Evolutionary conservation across 2,888 invertebrate species (phyloP).

Genomic region (Xanthostigma xanthostigma): DNA sequence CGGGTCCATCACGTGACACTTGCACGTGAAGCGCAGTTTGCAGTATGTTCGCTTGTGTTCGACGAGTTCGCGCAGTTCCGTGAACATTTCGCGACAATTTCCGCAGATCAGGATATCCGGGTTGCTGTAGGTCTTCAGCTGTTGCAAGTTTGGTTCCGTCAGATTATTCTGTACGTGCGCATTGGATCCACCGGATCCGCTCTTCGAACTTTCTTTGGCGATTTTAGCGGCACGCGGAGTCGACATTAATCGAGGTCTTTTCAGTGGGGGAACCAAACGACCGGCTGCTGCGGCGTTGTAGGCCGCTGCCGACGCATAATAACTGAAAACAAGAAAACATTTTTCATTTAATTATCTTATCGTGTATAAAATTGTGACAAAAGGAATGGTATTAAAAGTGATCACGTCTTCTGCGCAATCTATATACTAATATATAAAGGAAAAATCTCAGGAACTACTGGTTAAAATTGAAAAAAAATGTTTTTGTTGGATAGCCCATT

Average conservation of each 20-base stretch:
- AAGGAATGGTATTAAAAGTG: no score
- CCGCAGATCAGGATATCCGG: conserved; percentile 64
- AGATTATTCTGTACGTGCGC: background rate
- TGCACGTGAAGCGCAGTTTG: conserved; percentile 53
- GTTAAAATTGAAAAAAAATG: no score
- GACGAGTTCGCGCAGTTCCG: conserved; percentile 50
- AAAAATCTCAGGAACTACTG: no score
- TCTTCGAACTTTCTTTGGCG: conserved; percentile 19
- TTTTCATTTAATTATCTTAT: conserved; percentile 1
- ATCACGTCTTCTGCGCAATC: no score
- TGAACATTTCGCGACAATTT: conserved; percentile 58
- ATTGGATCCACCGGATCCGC: conserved; percentile 1
- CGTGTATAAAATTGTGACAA: background rate
- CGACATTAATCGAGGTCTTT: conserved; percentile 42
- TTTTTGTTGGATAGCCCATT: no score
- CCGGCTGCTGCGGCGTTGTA: no score
- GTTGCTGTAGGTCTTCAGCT: conserved; percentile 52
- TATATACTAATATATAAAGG: no score
- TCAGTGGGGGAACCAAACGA: conserved; percentile 39
- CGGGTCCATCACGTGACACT: conserved; percentile 42
- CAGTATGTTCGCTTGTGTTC: conserved; percentile 61
- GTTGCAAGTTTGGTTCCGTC: conserved; percentile 17
- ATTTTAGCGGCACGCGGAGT: conserved; percentile 23
- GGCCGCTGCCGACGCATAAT: conserved; percentile 42
- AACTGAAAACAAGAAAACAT: conserved; percentile 32